phyloP scores from a whole-genome alignment of 2,888 invertebrate genomes.

The Pollenia angustigena region DNA sequence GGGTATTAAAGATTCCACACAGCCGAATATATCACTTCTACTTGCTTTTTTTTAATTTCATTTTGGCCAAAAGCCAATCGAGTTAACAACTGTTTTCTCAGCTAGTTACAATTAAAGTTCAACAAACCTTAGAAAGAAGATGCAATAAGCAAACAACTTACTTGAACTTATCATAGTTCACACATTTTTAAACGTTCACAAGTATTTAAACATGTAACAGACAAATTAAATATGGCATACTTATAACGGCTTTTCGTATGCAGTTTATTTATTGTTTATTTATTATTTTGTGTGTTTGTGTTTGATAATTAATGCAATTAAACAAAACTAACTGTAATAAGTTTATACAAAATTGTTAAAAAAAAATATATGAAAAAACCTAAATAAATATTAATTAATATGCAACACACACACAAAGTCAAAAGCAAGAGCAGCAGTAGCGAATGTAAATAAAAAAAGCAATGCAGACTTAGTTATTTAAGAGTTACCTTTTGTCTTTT shows the following conservation, averaged over 20 bases:
- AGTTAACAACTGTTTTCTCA: constrained; percentile 19
- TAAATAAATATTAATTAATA: constrained; percentile 42
- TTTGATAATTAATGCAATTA: background rate
- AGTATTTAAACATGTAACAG: constrained; percentile 24
- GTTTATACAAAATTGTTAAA: background rate
- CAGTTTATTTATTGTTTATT: background rate
- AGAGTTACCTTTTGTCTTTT: no score
- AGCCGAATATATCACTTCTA: background rate
- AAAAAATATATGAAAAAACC: constrained; percentile 7
- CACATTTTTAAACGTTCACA: constrained; percentile 5
- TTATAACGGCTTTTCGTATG: constrained; percentile 57
- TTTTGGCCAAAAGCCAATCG: background rate
- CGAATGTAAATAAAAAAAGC: background rate
- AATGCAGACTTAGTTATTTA: background rate
- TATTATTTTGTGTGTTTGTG: background rate
- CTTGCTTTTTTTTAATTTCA: background rate
- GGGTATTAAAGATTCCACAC: background rate
- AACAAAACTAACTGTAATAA: constrained; percentile 29
- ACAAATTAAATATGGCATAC: constrained; percentile 58
- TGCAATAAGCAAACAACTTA: constrained; percentile 13
- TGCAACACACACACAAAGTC: constrained; percentile 24
- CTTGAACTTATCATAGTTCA: background rate
- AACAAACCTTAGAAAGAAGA: constrained; percentile 43
- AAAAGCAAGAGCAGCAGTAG: background rate
- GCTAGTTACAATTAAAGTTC: constrained; percentile 20